phyloP scores from a whole-genome alignment of 2,113 vertebrate species.

The Cricetomys ansorgei region DNA sequence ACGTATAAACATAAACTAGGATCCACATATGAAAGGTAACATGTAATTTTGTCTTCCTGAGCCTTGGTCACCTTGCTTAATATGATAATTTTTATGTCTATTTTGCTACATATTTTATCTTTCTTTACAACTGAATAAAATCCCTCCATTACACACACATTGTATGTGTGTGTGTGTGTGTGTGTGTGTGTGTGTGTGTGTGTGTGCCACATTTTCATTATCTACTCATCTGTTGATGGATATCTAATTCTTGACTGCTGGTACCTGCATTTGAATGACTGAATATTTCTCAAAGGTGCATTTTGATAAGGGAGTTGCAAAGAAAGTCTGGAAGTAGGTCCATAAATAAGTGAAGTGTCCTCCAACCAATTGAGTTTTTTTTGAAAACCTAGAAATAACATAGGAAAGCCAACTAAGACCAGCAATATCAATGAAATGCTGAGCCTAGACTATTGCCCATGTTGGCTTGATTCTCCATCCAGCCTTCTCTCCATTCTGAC shows the following conservation, averaged over 20 bases:
- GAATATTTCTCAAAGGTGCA: conserved; percentile 25
- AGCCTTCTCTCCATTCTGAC: neutral
- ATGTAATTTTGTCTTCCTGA: neutral
- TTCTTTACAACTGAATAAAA: neutral
- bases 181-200: neutral
- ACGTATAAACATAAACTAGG: neutral
- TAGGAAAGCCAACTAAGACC: neutral
- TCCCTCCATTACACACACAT: no score
- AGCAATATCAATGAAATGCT: neutral
- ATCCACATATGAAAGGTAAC: neutral
- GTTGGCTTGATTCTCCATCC: neutral
- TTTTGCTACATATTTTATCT: neutral
- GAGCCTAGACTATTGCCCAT: neutral
- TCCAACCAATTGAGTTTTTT: neutral
- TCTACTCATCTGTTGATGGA: neutral
- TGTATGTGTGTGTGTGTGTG: neutral
- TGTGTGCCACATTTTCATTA: neutral
- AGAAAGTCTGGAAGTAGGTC: neutral
- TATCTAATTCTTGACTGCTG: neutral
- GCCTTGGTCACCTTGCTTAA: neutral
- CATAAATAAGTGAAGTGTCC: neutral
- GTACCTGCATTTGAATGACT: neutral
- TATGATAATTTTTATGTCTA: neutral
- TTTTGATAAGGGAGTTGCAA: conserved; percentile 13
- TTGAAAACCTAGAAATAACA: conserved; percentile 12